Conservation (phyloP, 2,797 vertebrate species). For the Carcharodon carcharias region DNA sequence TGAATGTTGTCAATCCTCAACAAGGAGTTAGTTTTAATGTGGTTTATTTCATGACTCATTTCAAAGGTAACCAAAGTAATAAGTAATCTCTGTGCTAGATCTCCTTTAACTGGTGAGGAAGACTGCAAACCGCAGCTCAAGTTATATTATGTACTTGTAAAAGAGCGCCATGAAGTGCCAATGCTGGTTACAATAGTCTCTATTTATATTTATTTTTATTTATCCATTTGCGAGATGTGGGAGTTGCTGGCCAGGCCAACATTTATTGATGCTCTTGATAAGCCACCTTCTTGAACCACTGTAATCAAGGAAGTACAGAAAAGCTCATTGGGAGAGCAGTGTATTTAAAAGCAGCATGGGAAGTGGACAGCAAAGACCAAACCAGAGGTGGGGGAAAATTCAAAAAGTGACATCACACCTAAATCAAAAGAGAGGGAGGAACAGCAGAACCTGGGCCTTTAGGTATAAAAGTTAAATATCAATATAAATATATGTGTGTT, state of each 20-base stretch:
- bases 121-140: too few species aligned
- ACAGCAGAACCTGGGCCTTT: background rate
- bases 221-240: background rate
- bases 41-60: too few species aligned
- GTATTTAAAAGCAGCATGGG: background rate
- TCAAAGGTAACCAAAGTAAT: too few species aligned
- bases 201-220: too few species aligned
- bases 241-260: background rate
- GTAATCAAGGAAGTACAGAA: background rate
- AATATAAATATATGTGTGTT: too few species aligned
- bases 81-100: too few species aligned
- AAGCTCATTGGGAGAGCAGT: background rate
- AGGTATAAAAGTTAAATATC: too few species aligned
- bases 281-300: background rate
- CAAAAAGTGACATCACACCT: background rate
- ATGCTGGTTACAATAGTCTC: background rate
- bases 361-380: background rate
- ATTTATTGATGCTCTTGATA: background rate
- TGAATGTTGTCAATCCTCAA: too few species aligned
- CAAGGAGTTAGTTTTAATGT: too few species aligned
- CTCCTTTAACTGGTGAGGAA: too few species aligned
- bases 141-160: too few species aligned
- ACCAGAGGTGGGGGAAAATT: background rate
- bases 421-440: background rate
- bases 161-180: background rate